Evolutionary conservation across 1,140 invertebrate genomes (phyloP).

Genomic region (Pomacea maculata): DNA sequence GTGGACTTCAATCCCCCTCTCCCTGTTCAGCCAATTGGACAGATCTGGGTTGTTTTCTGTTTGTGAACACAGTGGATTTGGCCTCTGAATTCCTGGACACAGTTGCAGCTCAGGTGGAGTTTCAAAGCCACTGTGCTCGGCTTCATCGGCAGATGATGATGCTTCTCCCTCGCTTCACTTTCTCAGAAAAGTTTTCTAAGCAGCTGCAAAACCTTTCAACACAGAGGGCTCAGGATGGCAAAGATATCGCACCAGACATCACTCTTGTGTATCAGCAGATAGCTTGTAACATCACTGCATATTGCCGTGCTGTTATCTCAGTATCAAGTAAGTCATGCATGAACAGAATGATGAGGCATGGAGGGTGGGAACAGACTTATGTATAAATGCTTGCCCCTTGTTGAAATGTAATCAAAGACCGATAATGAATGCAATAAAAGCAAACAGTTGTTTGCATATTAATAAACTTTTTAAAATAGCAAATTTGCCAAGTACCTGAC

Average conservation of each 20-base stretch:
- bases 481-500: too few relatives aligned
- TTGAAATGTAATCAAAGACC: too few relatives aligned
- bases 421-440: too few relatives aligned
- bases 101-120: conserved; percentile 58
- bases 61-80: conserved; percentile 35
- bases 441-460: too few relatives aligned
- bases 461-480: too few relatives aligned
- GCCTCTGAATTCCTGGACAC: conserved; percentile 44
- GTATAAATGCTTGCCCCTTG: too few relatives aligned
- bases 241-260: conserved; percentile 46
- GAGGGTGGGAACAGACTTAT: too few relatives aligned
- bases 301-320: conserved; percentile 56
- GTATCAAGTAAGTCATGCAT: conserved; percentile 43
- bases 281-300: conserved; percentile 56
- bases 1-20: too few relatives aligned
- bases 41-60: not conserved
- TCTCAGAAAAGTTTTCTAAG: conserved; percentile 57
- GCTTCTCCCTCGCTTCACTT: conserved; percentile 75
- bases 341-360: not conserved
- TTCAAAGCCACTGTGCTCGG: conserved; percentile 54
- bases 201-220: conserved; percentile 45
- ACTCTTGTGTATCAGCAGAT: conserved; percentile 54
- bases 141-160: conserved; percentile 74
- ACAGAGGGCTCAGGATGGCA: conserved; percentile 63
- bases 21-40: too few relatives aligned